Evolutionary conservation across 1,140 invertebrate species (phyloP).

Genomic region (Stegodyphus mimosarum): DNA sequence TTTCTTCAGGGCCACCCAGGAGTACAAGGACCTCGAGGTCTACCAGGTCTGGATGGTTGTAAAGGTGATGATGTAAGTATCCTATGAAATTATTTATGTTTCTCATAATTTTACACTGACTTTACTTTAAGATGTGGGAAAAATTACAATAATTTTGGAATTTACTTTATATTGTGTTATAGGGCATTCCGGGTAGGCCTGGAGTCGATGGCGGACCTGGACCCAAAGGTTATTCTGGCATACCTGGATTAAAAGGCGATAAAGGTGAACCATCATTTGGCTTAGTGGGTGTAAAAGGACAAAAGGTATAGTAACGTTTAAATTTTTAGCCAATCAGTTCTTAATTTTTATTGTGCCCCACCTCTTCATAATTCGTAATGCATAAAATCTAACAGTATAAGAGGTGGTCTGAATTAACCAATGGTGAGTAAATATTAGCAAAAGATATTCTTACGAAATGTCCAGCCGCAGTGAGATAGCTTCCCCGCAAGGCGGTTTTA

Average conservation of each 20-base stretch:
- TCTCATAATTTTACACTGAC: no score
- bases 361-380: no score
- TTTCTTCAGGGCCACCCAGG: conserved; percentile 71
- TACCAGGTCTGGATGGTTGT: conserved; percentile 87
- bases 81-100: no score
- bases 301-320: conserved; percentile 24
- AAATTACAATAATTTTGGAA: not conserved
- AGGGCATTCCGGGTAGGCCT: conserved; percentile 66
- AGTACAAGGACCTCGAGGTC: conserved; percentile 77
- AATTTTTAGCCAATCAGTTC: no score
- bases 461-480: no score
- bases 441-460: no score
- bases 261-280: conserved; percentile 61
- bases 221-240: conserved; percentile 42
- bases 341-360: no score
- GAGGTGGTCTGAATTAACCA: no score
- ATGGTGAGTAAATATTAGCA: no score
- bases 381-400: no score
- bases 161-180: not conserved
- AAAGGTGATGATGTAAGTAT: conserved; percentile 84
- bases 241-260: conserved; percentile 61
- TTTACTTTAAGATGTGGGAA: not conserved
- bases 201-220: conserved; percentile 53
- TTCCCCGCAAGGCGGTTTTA: no score
- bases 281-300: conserved; percentile 42